Evolutionary conservation across 2,888 invertebrate genomes (phyloP).

Genomic region (Spilarctia lutea): DNA sequence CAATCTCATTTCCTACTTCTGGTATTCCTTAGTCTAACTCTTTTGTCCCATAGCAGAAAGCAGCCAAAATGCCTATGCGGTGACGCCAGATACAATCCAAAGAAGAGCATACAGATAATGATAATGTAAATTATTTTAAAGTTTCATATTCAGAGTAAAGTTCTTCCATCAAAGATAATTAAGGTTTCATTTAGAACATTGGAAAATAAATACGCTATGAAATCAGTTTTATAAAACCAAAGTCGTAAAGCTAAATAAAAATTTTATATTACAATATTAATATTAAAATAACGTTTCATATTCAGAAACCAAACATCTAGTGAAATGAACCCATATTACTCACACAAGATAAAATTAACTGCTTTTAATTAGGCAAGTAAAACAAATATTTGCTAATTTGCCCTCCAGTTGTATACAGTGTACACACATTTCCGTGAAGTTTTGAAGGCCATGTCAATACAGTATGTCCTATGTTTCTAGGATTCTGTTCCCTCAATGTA

Average conservation of each 20-base stretch:
- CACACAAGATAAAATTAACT: neutral
- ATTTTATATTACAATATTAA: neutral
- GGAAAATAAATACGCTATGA: neutral
- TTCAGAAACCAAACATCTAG: neutral
- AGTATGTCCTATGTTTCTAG: neutral
- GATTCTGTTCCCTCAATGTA: neutral
- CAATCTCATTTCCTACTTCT: no score
- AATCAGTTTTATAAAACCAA: neutral
- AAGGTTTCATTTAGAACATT: neutral
- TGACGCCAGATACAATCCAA: no score
- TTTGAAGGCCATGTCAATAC: neutral
- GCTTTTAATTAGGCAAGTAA: conserved; percentile 10
- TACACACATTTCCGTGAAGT: neutral
- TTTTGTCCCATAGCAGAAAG: no score
- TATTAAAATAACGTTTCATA: neutral
- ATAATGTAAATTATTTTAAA: no score
- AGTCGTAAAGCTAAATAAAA: neutral
- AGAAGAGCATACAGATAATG: no score
- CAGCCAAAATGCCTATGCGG: no score
- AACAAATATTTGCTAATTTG: conserved; percentile 17
- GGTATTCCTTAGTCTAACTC: no score
- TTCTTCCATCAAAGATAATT: neutral
- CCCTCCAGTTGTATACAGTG: neutral
- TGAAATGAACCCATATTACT: neutral
- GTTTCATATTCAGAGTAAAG: neutral